Evolutionary conservation across 2,113 vertebrate genomes (phyloP).

Genomic region (Rhineura floridana): DNA sequence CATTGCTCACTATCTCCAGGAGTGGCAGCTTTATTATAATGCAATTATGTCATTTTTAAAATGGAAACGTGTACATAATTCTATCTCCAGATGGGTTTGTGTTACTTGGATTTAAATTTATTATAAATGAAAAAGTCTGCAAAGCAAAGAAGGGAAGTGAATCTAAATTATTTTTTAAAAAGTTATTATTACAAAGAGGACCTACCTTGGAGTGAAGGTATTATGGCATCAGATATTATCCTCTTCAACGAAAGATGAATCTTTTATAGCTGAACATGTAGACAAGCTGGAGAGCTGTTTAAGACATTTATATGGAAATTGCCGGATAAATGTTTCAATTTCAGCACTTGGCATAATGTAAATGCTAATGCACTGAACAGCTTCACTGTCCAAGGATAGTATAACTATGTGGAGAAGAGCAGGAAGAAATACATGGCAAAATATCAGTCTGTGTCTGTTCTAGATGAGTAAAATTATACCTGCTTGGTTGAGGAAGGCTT

Average conservation of each 20-base stretch:
- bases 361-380: conserved; percentile 41
- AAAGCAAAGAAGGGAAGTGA: conserved; percentile 62
- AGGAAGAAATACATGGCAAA: rapidly evolving
- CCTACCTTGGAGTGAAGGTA: conserved; percentile 29
- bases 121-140: conserved; percentile 62
- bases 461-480: conserved; percentile 22
- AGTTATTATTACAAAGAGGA: conserved; percentile 49
- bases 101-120: conserved; percentile 74
- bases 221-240: conserved; percentile 17
- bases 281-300: conserved; percentile 60
- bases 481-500: neutral
- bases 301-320: conserved; percentile 69
- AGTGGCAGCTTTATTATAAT: conserved; percentile 79
- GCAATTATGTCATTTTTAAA: conserved; percentile 73
- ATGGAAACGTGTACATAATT: conserved; percentile 67
- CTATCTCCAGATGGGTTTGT: conserved; percentile 75
- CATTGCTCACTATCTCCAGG: conserved; percentile 67
- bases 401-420: neutral
- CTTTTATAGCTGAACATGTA: conserved; percentile 62
- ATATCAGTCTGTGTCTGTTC: neutral
- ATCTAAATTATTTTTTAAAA: conserved; percentile 48
- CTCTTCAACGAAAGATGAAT: conserved; percentile 57
- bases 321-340: conserved; percentile 63
- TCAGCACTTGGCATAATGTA: conserved; percentile 31
- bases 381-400: conserved; percentile 32